Evolutionary conservation across 35 echinoderm and acorn worm genomes (phyloP).

Genomic region (Hemicentrotus pulcherrimus): DNA sequence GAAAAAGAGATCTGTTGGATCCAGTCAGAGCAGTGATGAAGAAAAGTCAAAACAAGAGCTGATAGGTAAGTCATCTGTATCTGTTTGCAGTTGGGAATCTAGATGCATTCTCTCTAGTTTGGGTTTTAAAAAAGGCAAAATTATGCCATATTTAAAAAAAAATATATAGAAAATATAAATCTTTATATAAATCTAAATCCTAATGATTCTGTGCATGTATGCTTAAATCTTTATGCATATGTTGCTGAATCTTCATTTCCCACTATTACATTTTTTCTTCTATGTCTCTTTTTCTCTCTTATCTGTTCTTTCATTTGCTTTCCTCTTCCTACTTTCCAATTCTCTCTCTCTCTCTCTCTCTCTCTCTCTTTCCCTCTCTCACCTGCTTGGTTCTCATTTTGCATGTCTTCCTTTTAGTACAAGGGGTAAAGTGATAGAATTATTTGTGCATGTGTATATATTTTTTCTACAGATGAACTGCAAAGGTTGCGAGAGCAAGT

Average conservation of each 20-base stretch:
- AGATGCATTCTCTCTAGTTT: no score
- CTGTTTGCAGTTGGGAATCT: not conserved
- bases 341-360: no score
- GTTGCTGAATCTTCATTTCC: not conserved
- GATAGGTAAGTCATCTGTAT: conserved; percentile 17
- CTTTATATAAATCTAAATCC: no score
- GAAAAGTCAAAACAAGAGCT: conserved; percentile 59
- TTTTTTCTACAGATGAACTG: conserved; percentile 57
- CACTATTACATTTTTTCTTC: not conserved
- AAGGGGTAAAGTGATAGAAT: not conserved
- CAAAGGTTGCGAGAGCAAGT: conserved; percentile 58
- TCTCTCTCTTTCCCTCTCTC: not conserved
- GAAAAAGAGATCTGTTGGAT: not conserved
- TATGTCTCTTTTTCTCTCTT: not conserved
- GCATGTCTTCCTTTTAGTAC: not conserved
- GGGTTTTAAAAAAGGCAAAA: no score
- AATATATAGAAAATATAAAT: no score
- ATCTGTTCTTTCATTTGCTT: no score
- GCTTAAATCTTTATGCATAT: no score
- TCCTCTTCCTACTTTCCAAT: no score
- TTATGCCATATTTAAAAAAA: no score
- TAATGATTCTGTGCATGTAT: no score
- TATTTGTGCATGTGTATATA: not conserved
- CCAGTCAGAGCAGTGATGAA: conserved; percentile 48
- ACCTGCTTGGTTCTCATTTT: not conserved